Percentiles rank a stretch among this genome's conserved stretches.
Evolutionary conservation across 2,797 vertebrate species (phyloP).

Genomic region (Hapalemur alaotrensis): DNA sequence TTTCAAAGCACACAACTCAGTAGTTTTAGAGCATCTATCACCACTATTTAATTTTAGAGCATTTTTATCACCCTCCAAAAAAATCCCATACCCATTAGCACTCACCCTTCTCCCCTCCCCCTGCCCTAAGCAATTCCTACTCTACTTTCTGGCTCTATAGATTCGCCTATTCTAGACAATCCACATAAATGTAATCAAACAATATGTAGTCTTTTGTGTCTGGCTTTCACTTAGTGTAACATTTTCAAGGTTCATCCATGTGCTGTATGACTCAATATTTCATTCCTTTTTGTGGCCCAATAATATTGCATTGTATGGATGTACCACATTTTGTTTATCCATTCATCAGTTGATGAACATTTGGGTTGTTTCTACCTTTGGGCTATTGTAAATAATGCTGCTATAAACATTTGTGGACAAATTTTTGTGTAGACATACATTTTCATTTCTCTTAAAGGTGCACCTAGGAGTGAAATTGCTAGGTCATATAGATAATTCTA

Average conservation of each 20-base stretch:
- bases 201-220: not conserved
- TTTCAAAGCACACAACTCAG: not conserved
- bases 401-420: not conserved
- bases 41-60: not conserved
- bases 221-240: not conserved
- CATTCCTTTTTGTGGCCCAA: not conserved
- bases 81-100: not conserved
- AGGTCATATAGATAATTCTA: not conserved
- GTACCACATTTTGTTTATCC: not conserved
- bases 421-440: not conserved
- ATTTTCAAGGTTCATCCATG: not conserved
- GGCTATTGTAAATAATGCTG: not conserved
- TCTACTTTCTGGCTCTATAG: not conserved
- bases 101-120: not conserved
- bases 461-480: not conserved
- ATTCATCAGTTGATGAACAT: not conserved
- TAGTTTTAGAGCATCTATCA: not conserved
- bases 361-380: not conserved
- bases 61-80: not conserved
- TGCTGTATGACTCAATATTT: not conserved
- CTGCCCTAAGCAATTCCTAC: not conserved
- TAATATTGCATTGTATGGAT: not conserved
- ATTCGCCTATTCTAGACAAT: not conserved
- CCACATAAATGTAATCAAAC: too few species aligned
- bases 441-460: not conserved